Base-by-base conservation (phyloP, 2,888 invertebrate genomes). In the Sinhomidia bicolor region DNA sequence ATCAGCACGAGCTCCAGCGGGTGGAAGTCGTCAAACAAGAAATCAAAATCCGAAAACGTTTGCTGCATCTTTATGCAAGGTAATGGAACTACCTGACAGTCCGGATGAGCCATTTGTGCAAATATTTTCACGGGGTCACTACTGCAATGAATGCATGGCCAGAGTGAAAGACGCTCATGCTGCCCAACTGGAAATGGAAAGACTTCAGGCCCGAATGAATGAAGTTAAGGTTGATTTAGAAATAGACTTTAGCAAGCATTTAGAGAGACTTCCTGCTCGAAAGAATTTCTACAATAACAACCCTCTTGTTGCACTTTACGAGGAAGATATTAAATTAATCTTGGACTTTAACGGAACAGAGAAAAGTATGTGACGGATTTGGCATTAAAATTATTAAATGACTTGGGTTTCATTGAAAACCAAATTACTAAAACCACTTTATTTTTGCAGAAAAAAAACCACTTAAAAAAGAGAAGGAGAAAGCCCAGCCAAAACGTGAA, bases 31-130 rank as follows among this genome's bases (percentile, higher is more conserved):
- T 0, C 81, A 65, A n/a, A 89, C 89, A 9, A 17, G 89, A 41
- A 89, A 89, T 62, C 79, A 85, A 47, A 89, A 89, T 29, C 89
- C 89, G 23, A 89, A 89, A n/a, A 54, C 62, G 0, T 85, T 81
- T 82, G 85, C 89, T 1, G 51, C 44, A 7, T 89, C 89, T 6
- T 29, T 89, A 65, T 89, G 89, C 44, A 89, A 89, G 54, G 81
- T 81, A 7, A 62, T 89, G 81, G 68, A 85, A 17, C 17, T 89
- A 23, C 89, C 89, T 17, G 85, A 36, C 0, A 82, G 76, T 26
- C 32, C 74, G 5, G 89, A 89, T 54, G 41, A 89, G 4, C 89
- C 89, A 1, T 89, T 89, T 20, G 14, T 89, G 65, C 14, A 57
- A 29, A 85, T 85, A 9, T 89, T 89, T 36, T 81, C 81, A 4